Percentiles rank a stretch among this genome's conserved stretches.
Conservation (phyloP, 2,113 vertebrate species). For the Xenotilapia longispinis region DNA sequence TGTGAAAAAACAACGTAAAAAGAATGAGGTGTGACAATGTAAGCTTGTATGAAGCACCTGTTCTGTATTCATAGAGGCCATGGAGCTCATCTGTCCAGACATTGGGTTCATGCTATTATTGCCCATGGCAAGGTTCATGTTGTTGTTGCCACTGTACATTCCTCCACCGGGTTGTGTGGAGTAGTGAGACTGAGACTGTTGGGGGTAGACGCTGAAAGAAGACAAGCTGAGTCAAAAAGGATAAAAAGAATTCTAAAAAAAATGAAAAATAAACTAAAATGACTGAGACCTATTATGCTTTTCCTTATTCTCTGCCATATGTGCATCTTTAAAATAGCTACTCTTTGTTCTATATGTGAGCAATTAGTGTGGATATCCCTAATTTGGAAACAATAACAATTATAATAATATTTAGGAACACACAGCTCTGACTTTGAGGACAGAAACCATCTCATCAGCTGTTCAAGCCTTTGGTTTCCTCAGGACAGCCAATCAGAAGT, state of each 20-base stretch:
- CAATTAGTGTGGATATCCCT: neutral
- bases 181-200: constrained; percentile 83
- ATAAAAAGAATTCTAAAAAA: neutral
- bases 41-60: constrained; percentile 64
- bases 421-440: neutral
- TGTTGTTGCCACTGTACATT: constrained; percentile 86
- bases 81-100: constrained; percentile 88
- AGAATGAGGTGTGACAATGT: neutral
- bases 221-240: neutral
- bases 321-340: neutral
- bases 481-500: neutral
- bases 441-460: neutral
- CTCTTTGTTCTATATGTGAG: neutral
- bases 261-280: accelerated
- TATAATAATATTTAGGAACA: neutral
- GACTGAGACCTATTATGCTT: neutral
- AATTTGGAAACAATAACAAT: neutral
- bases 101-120: constrained; percentile 87
- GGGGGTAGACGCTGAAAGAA: constrained; percentile 83
- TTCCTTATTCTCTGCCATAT: neutral
- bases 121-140: constrained; percentile 79
- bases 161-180: constrained; percentile 81
- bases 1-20: neutral
- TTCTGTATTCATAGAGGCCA: constrained; percentile 83
- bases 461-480: neutral